These are phyloP conservation scores for Caretta caretta DNA, from an alignment of 2,113 vertebrate genomes.

Conservation along the genomic window DNA sequence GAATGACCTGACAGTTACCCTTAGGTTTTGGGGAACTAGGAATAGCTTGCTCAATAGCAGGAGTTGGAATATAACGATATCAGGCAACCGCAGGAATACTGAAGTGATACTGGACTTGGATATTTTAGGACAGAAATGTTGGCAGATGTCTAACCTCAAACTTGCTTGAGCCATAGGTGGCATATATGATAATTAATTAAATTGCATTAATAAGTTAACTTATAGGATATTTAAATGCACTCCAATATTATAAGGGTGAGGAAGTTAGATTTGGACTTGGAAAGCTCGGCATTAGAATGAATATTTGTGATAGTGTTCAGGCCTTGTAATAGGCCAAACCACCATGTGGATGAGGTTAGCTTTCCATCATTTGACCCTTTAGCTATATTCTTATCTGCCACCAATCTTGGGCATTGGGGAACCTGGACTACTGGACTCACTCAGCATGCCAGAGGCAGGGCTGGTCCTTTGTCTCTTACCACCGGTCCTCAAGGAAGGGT, in stretches of 20 bases:
- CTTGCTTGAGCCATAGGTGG: neutral
- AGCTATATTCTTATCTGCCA: no score
- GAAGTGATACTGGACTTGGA: neutral
- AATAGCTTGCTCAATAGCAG: neutral
- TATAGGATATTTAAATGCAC: neutral
- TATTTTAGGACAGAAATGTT: neutral
- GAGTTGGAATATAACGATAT: neutral
- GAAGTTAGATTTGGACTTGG: neutral
- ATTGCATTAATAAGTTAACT: neutral
- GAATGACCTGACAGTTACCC: neutral
- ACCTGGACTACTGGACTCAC: no score
- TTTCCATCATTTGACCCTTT: no score
- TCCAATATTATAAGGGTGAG: neutral
- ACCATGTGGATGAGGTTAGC: neutral
- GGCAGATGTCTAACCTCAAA: neutral
- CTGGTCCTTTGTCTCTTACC: neutral
- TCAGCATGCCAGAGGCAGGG: no score
- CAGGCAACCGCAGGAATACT: neutral
- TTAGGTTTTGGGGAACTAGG: neutral
- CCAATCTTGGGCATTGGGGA: no score
- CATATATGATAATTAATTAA: neutral
- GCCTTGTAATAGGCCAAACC: neutral
- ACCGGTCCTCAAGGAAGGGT: neutral
- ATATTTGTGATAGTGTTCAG: neutral
- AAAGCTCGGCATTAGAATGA: neutral